Evolutionary conservation across 2,888 invertebrate genomes (phyloP).

Genomic region (Meganola albula): DNA sequence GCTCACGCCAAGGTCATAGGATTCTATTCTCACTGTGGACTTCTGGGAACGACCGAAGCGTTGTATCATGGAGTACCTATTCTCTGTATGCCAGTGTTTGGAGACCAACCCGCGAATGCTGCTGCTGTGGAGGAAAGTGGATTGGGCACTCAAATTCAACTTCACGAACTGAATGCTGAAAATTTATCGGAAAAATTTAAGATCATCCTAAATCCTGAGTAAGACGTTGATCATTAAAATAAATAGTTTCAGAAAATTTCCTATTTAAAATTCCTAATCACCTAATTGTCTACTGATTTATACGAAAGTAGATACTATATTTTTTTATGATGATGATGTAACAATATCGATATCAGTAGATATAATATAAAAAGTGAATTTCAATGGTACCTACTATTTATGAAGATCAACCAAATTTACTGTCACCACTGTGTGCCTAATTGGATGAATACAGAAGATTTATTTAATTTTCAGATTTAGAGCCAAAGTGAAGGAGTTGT

Average conservation of each 20-base stretch:
- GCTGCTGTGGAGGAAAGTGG: slow-evolving; percentile 71
- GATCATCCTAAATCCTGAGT: slow-evolving; percentile 70
- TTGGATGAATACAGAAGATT: not conserved
- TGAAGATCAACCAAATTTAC: too few species aligned
- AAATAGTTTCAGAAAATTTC: too few species aligned
- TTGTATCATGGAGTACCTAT: slow-evolving; percentile 77
- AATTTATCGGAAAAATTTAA: slow-evolving; percentile 61
- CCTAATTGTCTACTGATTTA: too few species aligned
- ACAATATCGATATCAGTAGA: too few species aligned
- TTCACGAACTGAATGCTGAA: slow-evolving; percentile 68
- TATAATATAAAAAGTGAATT: too few species aligned
- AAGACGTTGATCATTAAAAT: too few species aligned
- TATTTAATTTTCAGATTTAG: slow-evolving; percentile 45
- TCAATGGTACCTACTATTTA: too few species aligned
- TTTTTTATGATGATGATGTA: too few species aligned
- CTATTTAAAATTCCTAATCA: too few species aligned
- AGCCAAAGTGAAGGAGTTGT: slow-evolving; percentile 62
- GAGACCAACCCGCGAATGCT: slow-evolving; percentile 77
- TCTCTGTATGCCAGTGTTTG: slow-evolving; percentile 78
- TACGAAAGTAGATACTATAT: too few species aligned
- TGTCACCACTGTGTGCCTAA: too few species aligned
- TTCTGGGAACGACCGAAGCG: slow-evolving; percentile 76
- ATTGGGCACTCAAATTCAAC: slow-evolving; percentile 59
- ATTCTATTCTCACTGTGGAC: slow-evolving; percentile 44
- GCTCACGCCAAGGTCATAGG: slow-evolving; percentile 23